Evolutionary conservation across 1,140 invertebrate genomes (phyloP).

Genomic region (Cyclina sinensis): DNA sequence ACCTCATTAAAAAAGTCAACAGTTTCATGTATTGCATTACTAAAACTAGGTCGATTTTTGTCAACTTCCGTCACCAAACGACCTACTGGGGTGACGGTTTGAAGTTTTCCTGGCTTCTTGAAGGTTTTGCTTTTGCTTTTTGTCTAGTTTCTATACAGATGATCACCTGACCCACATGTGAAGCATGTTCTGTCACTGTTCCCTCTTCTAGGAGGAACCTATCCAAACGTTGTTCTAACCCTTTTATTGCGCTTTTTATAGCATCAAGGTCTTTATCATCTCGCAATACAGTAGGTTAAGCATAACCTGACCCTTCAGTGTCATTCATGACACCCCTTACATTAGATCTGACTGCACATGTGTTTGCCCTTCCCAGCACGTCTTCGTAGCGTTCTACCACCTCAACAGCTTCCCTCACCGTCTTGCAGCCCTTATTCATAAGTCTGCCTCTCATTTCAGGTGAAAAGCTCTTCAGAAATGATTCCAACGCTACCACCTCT

Average conservation of each 20-base stretch:
- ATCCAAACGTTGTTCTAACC: conserved; percentile 18
- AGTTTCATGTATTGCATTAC: background rate
- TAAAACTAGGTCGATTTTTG: conserved; percentile 7
- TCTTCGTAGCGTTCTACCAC: conserved; percentile 46
- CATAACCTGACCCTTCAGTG: background rate
- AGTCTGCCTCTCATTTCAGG: too few species aligned
- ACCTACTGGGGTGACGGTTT: too few species aligned
- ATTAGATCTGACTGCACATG: conserved; percentile 59
- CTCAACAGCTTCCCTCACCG: conserved; percentile 44
- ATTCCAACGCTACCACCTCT: too few species aligned
- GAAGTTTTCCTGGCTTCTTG: conserved; percentile 10
- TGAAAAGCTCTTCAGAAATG: conserved; percentile 19
- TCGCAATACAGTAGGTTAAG: background rate
- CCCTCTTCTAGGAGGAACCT: background rate
- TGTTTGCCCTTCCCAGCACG: conserved; percentile 63
- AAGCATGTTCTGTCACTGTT: background rate
- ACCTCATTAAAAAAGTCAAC: too few species aligned
- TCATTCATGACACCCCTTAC: conserved; percentile 83
- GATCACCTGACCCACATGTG: background rate
- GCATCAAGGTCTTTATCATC: background rate
- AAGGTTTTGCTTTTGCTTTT: background rate
- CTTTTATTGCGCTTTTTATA: background rate
- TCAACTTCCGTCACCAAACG: background rate
- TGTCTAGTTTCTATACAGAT: background rate
- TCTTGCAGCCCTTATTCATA: conserved; percentile 40